These are phyloP conservation scores for Leistus spinibarbis DNA, from an alignment of 2,888 invertebrate genomes.

Conservation along the genomic window DNA sequence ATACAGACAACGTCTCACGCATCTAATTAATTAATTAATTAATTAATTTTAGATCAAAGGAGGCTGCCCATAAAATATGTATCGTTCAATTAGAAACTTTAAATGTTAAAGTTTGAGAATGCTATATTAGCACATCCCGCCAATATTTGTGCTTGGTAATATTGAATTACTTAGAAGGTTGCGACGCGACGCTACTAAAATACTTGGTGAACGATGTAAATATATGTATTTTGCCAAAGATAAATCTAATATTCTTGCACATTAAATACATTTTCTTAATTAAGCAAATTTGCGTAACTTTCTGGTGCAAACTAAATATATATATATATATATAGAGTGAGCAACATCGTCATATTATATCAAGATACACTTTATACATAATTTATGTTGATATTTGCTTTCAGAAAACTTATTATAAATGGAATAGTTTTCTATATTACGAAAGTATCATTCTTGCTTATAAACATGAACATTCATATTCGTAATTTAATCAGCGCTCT, in stretches of 20 bases:
- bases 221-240: not conserved
- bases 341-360: not conserved
- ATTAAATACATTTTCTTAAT: not conserved
- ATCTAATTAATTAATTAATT: conserved; percentile 30
- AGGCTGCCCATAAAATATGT: conserved; percentile 30
- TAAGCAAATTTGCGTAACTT: not conserved
- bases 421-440: too few relatives aligned
- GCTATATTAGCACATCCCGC: not conserved
- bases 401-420: not conserved
- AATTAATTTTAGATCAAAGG: conserved; percentile 34
- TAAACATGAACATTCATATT: too few relatives aligned
- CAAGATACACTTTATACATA: not conserved
- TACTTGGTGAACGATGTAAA: not conserved
- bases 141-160: not conserved
- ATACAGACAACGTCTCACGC: conserved; percentile 15
- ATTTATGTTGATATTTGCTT: not conserved
- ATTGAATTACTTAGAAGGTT: not conserved
- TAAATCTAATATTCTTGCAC: not conserved
- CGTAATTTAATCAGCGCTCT: too few relatives aligned
- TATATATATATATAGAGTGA: too few relatives aligned
- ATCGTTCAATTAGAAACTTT: conserved; percentile 15
- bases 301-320: not conserved
- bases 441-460: not conserved
- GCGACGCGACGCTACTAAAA: too few relatives aligned
- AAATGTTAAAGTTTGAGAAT: not conserved